Percentiles rank a stretch among this genome's conserved stretches.
Evolutionary conservation across 2,888 invertebrate species (phyloP).

Genomic region (Norana najaformis): DNA sequence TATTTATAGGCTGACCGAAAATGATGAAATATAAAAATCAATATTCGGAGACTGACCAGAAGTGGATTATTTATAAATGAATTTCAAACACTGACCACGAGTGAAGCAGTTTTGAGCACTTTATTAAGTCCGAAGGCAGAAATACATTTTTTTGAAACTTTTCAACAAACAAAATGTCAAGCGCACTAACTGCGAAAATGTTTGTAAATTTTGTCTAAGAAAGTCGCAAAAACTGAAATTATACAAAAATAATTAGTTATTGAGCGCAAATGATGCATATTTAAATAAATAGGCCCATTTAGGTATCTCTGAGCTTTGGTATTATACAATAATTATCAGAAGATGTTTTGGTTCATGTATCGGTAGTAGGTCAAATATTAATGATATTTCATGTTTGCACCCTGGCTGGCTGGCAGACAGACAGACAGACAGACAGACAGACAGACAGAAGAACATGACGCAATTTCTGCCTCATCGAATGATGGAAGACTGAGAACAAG

Average conservation of each 20-base stretch:
- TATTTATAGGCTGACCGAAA: neutral
- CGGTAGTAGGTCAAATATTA: neutral
- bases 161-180: too few relatives aligned
- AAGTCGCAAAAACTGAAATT: too few relatives aligned
- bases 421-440: neutral
- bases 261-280: too few relatives aligned
- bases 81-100: neutral
- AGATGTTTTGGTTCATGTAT: too few relatives aligned
- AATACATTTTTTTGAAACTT: too few relatives aligned
- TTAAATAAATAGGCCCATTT: too few relatives aligned
- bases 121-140: too few relatives aligned
- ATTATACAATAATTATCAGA: too few relatives aligned
- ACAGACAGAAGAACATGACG: neutral
- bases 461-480: neutral
- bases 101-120: neutral
- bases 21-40: neutral
- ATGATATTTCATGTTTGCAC: neutral
- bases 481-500: neutral
- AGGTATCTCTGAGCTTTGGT: too few relatives aligned
- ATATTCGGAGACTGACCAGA: neutral
- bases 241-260: too few relatives aligned
- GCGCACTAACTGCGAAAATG: too few relatives aligned
- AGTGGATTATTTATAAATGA: neutral
- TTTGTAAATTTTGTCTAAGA: too few relatives aligned
- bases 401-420: neutral